A percentile compares a stretch with the other conserved stretches of the same genome.
Conservation (phyloP, 2,113 vertebrate species). For the Calonectris borealis region DNA sequence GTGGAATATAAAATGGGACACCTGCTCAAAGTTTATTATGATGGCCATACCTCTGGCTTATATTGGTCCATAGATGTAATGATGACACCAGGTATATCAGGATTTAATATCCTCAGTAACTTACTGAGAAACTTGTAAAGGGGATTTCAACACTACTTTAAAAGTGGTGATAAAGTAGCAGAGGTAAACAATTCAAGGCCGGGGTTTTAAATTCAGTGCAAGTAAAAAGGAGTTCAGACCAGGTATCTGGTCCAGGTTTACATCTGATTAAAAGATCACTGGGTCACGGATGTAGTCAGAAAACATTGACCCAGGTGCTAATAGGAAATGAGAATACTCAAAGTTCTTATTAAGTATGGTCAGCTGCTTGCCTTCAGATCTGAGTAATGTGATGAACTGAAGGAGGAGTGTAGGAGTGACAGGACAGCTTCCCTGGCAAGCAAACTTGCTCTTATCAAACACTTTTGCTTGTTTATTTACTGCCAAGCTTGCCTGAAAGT, state of each 20-base stretch:
- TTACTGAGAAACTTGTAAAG: neutral
- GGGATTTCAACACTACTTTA: neutral
- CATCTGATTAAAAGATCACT: neutral
- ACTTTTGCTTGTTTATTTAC: neutral
- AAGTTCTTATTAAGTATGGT: neutral
- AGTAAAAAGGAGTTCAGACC: neutral
- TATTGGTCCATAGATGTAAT: neutral
- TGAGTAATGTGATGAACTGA: neutral
- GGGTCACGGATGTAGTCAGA: neutral
- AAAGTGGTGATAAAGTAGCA: neutral
- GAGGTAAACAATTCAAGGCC: neutral
- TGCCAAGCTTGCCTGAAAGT: neutral
- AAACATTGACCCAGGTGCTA: neutral
- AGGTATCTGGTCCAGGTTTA: neutral
- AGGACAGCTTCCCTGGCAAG: neutral
- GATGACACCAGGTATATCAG: neutral
- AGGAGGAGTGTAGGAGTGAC: neutral
- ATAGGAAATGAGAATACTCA: neutral
- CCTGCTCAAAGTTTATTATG: neutral
- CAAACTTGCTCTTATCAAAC: neutral
- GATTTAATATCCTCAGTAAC: neutral
- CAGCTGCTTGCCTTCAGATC: neutral
- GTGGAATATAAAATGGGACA: neutral
- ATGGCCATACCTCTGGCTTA: neutral
- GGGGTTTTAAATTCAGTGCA: neutral